A percentile compares a stretch with the other conserved stretches of the same genome.
These are phyloP conservation scores for Semicossyphus pulcher DNA, from an alignment of 2,113 vertebrate species.

Conservation along the genomic window DNA sequence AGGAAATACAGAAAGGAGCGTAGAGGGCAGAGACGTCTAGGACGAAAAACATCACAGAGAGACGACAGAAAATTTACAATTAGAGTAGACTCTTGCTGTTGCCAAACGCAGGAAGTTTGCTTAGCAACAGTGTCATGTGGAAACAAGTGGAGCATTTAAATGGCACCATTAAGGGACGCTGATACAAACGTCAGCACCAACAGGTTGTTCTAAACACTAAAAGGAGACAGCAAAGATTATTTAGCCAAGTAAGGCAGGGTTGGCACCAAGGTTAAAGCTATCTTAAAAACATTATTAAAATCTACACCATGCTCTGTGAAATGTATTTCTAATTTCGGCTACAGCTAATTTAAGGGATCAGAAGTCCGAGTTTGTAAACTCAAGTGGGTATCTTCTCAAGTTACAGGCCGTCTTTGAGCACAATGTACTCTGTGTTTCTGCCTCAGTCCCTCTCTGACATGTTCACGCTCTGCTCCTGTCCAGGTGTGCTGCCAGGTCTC, in stretches of 20 bases:
- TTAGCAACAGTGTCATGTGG: constrained; percentile 67
- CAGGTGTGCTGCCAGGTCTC: constrained; percentile 90
- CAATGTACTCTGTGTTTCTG: not conserved
- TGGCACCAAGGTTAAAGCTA: not conserved
- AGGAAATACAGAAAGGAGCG: constrained; percentile 54
- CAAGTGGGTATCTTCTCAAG: not conserved
- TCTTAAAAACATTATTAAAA: not conserved
- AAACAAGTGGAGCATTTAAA: constrained; percentile 52
- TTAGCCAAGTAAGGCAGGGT: not conserved
- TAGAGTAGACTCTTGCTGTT: constrained; percentile 55
- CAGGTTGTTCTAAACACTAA: not conserved
- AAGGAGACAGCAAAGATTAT: constrained; percentile 2
- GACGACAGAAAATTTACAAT: constrained; percentile 71
- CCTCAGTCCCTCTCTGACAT: not conserved
- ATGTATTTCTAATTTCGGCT: too few species aligned
- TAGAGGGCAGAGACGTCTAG: constrained; percentile 59
- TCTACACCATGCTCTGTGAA: too few species aligned
- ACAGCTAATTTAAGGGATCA: not conserved
- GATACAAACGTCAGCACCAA: constrained; percentile 13
- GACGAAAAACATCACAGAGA: constrained; percentile 67
- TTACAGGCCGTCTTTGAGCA: not conserved
- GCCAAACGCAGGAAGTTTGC: constrained; percentile 71
- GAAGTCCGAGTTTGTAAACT: not conserved
- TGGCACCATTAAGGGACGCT: constrained; percentile 8
- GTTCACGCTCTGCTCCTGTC: constrained; percentile 54